A percentile compares a stretch with the other conserved stretches of the same genome.
Conservation (phyloP, 2,888 invertebrate genomes). For the Nephrotoma flavescens region DNA sequence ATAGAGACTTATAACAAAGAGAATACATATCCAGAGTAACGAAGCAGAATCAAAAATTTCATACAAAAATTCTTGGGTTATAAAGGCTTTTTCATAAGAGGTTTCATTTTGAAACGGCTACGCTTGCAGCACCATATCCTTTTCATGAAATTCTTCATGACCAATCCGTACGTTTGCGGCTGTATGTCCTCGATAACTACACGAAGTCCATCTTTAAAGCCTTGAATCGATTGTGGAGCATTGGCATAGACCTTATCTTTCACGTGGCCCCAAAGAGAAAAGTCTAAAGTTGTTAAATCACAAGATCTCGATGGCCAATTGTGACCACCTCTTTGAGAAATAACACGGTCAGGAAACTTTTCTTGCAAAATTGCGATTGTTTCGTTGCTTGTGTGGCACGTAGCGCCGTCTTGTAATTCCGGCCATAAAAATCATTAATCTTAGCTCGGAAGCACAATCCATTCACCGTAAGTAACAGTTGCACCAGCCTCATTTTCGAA, state of each 20-base stretch:
- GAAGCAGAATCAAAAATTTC: too few relatives aligned
- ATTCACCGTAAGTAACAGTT: too few relatives aligned
- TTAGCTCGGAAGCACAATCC: too few relatives aligned
- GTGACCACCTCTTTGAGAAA: not conserved
- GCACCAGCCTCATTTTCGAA: too few relatives aligned
- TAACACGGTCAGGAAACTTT: not conserved
- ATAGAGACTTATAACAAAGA: too few relatives aligned
- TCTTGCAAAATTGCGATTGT: not conserved
- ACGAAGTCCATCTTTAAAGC: not conserved
- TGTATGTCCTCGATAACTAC: not conserved
- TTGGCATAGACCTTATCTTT: not conserved
- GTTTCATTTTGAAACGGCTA: too few relatives aligned
- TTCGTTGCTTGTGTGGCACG: not conserved
- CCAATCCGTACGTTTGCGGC: constrained; percentile 8
- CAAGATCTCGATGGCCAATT: not conserved
- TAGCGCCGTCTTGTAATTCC: constrained; percentile 4
- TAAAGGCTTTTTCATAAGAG: too few relatives aligned
- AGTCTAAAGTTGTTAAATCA: not conserved
- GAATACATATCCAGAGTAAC: too few relatives aligned
- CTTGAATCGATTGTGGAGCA: not conserved
- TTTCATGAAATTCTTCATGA: constrained; percentile 12
- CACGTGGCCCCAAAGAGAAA: not conserved
- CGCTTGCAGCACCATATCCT: constrained; percentile 8
- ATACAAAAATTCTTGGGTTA: too few relatives aligned
- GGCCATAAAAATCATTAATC: too few relatives aligned